Base-by-base conservation (phyloP, 2,113 vertebrate species). In the Anhinga anhinga region DNA sequence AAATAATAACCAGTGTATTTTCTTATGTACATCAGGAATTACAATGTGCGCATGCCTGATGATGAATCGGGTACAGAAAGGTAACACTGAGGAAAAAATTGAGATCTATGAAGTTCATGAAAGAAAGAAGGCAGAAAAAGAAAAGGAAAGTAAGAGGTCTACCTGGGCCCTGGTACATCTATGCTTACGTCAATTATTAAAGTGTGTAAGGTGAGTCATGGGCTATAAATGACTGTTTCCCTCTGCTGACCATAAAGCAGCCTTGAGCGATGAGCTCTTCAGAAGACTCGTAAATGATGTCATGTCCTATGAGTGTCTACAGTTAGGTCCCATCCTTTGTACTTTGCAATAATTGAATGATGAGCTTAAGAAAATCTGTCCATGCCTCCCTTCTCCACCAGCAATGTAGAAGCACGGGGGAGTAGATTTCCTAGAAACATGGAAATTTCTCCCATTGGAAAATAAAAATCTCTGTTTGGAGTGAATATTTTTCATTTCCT, bases 91-190 rank as follows among this genome's bases (percentile, higher is more conserved):
- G 30, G 30, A 26, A 62, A 36, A 90, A 58, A 50, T 7, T 52
- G 73, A 49, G 15, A 55, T 21, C 13, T 53, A 42, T 15, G 62
- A 79, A 18, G 19, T 77, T 63, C 45, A 42, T 23, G 55, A 61
- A 65, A 76, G 55, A 61, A 65, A 76, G 42, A 62, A 74, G 32
- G 26, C 20, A 69, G n/a, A 45, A 84, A 66, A 53, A 71, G n/a
- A 62, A 53, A 38, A 25, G 23, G 55, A n/a, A 70, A 88, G 61
- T 47, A 61, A 71, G 29, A 88, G 25, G 20, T 45, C 36, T 71
- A 15, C 25, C 21, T 59, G 6, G 0, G 6, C 11, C 11, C 15
- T 1, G 0, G 42, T 34, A 34, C 18, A 15, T 38, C 50, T 49
- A 14, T 72, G 30, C 11, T 56, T 20, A 23, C 2, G 3, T 50